phyloP scores from a whole-genome alignment of 2,113 vertebrate species.

The Aegypius monachus region DNA sequence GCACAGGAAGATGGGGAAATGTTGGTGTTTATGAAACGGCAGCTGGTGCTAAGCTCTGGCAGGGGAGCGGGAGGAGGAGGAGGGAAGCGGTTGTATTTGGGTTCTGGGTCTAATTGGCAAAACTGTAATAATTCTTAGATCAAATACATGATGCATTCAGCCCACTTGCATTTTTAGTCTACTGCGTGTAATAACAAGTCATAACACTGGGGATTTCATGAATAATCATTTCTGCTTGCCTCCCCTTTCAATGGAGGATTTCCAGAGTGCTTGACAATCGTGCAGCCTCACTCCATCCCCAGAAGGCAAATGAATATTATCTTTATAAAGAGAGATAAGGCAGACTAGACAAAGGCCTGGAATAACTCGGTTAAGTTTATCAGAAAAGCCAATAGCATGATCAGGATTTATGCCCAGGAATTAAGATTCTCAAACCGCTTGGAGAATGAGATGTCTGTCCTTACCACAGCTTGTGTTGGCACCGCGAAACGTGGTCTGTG shows the following conservation, averaged over 20 bases:
- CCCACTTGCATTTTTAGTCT: neutral
- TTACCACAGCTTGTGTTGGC: neutral
- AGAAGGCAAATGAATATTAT: neutral
- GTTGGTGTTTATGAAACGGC: neutral
- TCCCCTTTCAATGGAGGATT: neutral
- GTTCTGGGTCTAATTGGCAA: neutral
- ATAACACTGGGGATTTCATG: neutral
- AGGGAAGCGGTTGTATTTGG: neutral
- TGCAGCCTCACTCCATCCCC: neutral
- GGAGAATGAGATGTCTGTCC: neutral
- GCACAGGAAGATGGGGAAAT: neutral
- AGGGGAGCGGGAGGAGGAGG: neutral
- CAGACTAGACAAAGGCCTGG: neutral
- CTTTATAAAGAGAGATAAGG: neutral
- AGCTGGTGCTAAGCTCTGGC: neutral
- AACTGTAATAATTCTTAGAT: neutral
- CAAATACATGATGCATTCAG: neutral
- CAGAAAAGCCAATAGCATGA: neutral
- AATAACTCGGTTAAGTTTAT: neutral
- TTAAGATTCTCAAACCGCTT: accelerated
- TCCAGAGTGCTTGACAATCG: neutral
- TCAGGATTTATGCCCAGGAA: neutral
- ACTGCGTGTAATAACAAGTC: neutral
- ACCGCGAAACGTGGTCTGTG: accelerated
- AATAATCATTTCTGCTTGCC: neutral